Evolutionary conservation across 1,140 invertebrate species (phyloP), one percentile per base, ranked within the genome.

Genomic region (Hypsibius dujardini): DNA sequence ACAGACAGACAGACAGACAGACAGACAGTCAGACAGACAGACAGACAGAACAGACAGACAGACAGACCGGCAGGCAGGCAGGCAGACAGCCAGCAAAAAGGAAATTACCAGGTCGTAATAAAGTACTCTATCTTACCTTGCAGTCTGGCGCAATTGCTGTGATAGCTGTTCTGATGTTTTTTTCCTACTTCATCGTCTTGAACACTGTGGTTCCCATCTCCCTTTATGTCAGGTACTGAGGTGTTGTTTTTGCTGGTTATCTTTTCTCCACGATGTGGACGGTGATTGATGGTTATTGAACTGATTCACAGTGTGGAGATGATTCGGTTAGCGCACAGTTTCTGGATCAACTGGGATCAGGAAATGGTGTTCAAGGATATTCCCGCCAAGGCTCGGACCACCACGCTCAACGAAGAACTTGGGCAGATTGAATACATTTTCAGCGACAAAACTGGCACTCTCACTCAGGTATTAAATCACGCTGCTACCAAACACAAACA

Each of bases 181-280:
- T 98, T 82, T 98, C 95, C 1, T 99, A 99, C 81, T 91, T 94
- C 75, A 99, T 99, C 78, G 91, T 98, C 73, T 85, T 99, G 76
- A 99, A 99, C 83, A 99, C 95, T 74, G 93, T 99, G 73, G 95
- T 99, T 83, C 96, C 95, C 81, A 99, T 99, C 79, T 98, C 95
- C 73, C 84, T 99, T 59, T 99, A 99, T 83, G 95, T 98, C 75
- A 97, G 86, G 89, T 90, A n/a, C 50, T 7, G 7, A n/a, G n/a
- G 7, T n/a, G 7, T 56, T n/a, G n/a, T n/a, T n/a, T n/a, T n/a
- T n/a, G n/a, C n/a, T n/a, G n/a, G n/a, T n/a, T n/a, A n/a, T n/a
- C n/a, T 56, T 7, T 56, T 7, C 50, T 56, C 7, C 50, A 56
- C 50, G 7, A 7, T 56, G 50, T 56, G 50, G 50, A 7, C 50